Conservation (phyloP, 2,888 invertebrate genomes). For the Clanis bilineata region DNA sequence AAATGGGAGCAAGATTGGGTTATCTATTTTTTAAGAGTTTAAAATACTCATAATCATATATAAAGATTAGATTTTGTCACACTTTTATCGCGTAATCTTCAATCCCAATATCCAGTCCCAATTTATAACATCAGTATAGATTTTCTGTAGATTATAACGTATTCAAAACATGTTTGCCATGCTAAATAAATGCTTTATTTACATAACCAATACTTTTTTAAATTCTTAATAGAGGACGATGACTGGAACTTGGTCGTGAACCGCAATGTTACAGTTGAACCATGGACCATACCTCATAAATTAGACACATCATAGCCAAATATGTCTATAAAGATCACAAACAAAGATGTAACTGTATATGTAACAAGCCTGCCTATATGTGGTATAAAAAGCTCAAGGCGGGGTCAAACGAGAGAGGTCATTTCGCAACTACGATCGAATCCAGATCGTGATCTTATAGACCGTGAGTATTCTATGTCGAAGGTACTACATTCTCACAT, state of each 20-base stretch:
- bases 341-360: background rate
- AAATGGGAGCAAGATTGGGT: background rate
- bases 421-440: slow-evolving; percentile 30
- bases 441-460: slow-evolving; percentile 36
- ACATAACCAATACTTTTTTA: too few species aligned
- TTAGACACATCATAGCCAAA: background rate
- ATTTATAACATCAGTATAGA: background rate
- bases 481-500: slow-evolving; percentile 21
- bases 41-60: background rate
- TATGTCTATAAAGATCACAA: background rate
- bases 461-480: slow-evolving; percentile 26
- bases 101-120: background rate
- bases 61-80: background rate
- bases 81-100: background rate
- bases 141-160: background rate
- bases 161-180: too few species aligned
- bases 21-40: background rate
- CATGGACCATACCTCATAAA: background rate
- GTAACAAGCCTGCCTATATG: slow-evolving; percentile 3
- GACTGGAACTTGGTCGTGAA: background rate
- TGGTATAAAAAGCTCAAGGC: slow-evolving; percentile 11
- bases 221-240: background rate
- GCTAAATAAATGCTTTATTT: too few species aligned
- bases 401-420: slow-evolving; percentile 18
- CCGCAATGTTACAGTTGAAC: background rate